phyloP scores from a whole-genome alignment of 2,113 vertebrate genomes.

The Ibidorhyncha struthersii region DNA sequence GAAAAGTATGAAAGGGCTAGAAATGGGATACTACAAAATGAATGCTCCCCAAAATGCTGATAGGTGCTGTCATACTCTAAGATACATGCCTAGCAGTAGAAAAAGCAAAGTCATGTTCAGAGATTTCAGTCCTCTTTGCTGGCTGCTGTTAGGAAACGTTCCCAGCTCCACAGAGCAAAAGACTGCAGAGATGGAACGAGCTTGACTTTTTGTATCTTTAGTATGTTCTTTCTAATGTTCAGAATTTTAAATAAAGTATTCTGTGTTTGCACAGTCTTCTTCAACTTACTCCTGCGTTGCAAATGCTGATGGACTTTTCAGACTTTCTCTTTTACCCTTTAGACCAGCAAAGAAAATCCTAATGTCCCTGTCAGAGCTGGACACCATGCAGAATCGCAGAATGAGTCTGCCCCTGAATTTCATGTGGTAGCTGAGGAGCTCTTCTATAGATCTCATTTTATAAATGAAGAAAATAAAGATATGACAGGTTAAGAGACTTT shows the following conservation, averaged over 20 bases:
- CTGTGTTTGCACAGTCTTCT: not conserved
- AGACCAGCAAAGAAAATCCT: not conserved
- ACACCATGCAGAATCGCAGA: not conserved
- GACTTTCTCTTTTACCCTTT: not conserved
- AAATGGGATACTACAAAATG: slow-evolving; percentile 3
- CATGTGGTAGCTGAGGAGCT: not conserved
- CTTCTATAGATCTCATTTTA: not conserved
- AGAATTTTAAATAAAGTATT: not conserved
- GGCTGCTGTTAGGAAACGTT: not conserved
- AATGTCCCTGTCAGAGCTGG: not conserved
- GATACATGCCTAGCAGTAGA: not conserved
- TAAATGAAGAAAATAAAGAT: not conserved
- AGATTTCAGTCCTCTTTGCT: slow-evolving; percentile 1
- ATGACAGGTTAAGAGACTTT: not conserved
- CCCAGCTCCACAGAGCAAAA: not conserved
- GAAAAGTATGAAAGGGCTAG: slow-evolving; percentile 5
- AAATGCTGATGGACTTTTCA: not conserved
- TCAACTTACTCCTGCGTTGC: not conserved
- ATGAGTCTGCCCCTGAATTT: not conserved
- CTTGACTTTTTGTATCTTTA: not conserved
- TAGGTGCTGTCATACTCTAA: not conserved
- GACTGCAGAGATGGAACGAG: not conserved
- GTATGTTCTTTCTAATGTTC: not conserved
- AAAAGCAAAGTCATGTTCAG: not conserved
- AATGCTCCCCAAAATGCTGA: slow-evolving; percentile 31